Evolutionary conservation across 2,888 invertebrate genomes (phyloP).

Genomic region (Cryptocheilus praepositus): DNA sequence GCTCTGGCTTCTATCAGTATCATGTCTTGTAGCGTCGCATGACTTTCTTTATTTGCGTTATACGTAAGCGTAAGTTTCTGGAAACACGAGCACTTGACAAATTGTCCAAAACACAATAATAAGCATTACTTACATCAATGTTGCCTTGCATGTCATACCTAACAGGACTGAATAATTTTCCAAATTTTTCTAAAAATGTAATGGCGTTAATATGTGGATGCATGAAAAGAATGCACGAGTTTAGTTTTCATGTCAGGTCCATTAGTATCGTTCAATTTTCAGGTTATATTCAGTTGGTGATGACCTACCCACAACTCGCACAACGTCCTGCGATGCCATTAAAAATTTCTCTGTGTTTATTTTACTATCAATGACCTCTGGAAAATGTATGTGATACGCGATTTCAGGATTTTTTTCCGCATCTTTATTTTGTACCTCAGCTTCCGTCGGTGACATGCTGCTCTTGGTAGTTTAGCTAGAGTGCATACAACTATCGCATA

Average conservation of each 20-base stretch:
- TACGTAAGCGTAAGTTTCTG: constrained; percentile 81
- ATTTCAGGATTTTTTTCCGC: constrained; percentile 40
- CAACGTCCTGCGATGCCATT: constrained; percentile 79
- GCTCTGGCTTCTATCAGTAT: constrained; percentile 79
- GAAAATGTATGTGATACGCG: constrained; percentile 73
- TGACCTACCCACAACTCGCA: constrained; percentile 81
- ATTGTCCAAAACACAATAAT: not conserved
- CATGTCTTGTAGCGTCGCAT: constrained; percentile 82
- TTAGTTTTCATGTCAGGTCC: too few relatives aligned
- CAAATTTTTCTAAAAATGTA: constrained; percentile 80
- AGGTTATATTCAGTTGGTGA: not conserved
- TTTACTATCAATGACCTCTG: constrained; percentile 77
- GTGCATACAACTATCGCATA: too few relatives aligned
- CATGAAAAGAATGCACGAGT: too few relatives aligned
- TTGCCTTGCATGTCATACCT: constrained; percentile 87
- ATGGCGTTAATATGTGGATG: not conserved
- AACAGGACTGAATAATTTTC: constrained; percentile 84
- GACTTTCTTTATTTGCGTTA: constrained; percentile 76
- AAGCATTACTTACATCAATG: constrained; percentile 79
- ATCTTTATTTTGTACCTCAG: not conserved
- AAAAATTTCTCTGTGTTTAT: constrained; percentile 80
- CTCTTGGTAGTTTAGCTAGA: too few relatives aligned
- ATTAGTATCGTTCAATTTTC: not conserved
- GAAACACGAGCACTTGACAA: constrained; percentile 29
- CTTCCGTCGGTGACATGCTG: not conserved